Base-by-base conservation (phyloP, 2,888 invertebrate genomes). In the Eumerus sabulonum region DNA sequence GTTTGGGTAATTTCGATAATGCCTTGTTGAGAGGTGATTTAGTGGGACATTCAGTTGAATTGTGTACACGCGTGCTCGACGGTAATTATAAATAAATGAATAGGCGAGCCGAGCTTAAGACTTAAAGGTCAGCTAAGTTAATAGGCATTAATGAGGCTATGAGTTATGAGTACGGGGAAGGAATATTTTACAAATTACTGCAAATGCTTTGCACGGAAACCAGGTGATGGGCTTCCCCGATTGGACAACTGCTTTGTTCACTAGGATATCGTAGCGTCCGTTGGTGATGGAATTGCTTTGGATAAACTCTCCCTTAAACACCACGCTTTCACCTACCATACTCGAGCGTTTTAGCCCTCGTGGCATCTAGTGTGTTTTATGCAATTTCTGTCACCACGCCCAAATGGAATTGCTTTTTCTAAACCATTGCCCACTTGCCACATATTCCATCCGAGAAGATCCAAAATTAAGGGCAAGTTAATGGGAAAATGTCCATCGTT, bases 1-100 rank as follows among this genome's bases (percentile, higher is more conserved):
- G 73, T 63, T 72, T 17, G 27, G 48, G 56, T 56, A 66, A 54
- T 70, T 70, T 64, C 38, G 60, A 76, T 64, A 59, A 77, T 67
- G 66, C 45, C 76, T 53, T 70, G 59, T 45, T 57, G 53, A 59
- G 53, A 53, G 59, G 48, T 64, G 70, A 76, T 63, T 70, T 48
- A 63, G 51, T 19, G 14, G 53, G 48, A 36, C 47, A 66, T 59
- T 60, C 14, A 35, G 19, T 54, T 60, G 66, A 59, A 44, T 59
- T 66, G 73, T 54, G 42, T 56, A 44, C 54, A 73, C 56, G 66
- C 60, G 66, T 59, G 59, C 18, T 48, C 13, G n/a, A 16, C 14
- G n/a, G 36, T 47, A 60, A 53, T 60, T 60, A 70, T 62, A 47
- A 73, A 73, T 66, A 59, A 66, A 66, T 66, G 27, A 73, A 73